phyloP scores from a whole-genome alignment of 2,888 invertebrate species.

The Oxyteleia sp. region DNA sequence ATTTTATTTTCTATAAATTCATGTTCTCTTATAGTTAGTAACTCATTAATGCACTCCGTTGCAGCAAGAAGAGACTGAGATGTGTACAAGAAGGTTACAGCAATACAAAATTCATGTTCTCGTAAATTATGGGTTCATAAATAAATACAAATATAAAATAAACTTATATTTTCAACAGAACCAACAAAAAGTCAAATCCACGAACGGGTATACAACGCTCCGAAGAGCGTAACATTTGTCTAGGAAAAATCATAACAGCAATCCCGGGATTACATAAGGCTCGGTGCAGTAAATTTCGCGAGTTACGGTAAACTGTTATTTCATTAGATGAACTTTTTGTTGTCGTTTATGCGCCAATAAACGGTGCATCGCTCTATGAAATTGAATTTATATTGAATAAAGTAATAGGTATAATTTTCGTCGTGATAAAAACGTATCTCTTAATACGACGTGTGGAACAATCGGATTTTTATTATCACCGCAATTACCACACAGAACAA shows the following conservation, averaged over 20 bases:
- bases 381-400: constrained; percentile 18
- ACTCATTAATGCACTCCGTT: constrained; percentile 24
- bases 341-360: constrained; percentile 21
- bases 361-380: background rate
- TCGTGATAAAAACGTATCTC: background rate
- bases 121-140: constrained; percentile 38
- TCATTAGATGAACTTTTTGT: no score
- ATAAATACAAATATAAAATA: constrained; percentile 34
- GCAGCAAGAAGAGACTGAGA: constrained; percentile 18
- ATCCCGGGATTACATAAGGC: constrained; percentile 26
- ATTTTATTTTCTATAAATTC: background rate
- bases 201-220: background rate
- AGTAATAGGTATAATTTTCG: constrained; percentile 5
- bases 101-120: constrained; percentile 22
- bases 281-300: constrained; percentile 30
- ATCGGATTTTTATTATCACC: constrained; percentile 6
- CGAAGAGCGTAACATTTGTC: constrained; percentile 36
- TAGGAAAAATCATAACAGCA: constrained; percentile 38
- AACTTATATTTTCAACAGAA: constrained; percentile 31
- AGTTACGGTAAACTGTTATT: constrained; percentile 30
- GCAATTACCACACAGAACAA: background rate
- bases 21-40: constrained; percentile 5
- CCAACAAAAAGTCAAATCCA: constrained; percentile 15
- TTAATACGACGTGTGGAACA: background rate
- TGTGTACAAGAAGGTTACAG: constrained; percentile 8